These are phyloP conservation scores for Falcaria lacertinaria DNA, from an alignment of 2,888 invertebrate species.

Conservation along the genomic window DNA sequence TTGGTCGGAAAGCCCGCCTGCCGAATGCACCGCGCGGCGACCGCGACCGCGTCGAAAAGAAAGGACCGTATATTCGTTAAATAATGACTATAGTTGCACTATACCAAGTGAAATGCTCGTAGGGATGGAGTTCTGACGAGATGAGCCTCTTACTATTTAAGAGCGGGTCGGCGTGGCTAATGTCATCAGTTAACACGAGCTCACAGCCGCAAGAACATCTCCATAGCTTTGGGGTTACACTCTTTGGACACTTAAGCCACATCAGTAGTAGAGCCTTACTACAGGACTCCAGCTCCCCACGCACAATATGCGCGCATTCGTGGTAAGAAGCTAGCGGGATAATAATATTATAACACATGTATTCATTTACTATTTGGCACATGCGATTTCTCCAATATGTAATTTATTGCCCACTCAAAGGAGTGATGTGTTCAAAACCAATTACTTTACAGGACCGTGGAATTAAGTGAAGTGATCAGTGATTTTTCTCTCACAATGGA, in stretches of 20 bases:
- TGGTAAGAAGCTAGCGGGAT: constrained; percentile 66
- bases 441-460: constrained; percentile 31
- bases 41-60: constrained; percentile 68
- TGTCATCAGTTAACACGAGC: constrained; percentile 76
- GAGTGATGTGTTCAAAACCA: constrained; percentile 1
- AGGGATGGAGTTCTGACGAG: constrained; percentile 76
- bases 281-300: constrained; percentile 37
- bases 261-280: constrained; percentile 40
- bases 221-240: constrained; percentile 51
- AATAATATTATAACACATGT: constrained; percentile 17
- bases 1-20: constrained; percentile 56
- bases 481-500: constrained; percentile 22
- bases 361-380: constrained; percentile 48
- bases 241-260: constrained; percentile 30
- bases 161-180: constrained; percentile 71
- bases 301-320: constrained; percentile 71
- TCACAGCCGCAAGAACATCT: constrained; percentile 69
- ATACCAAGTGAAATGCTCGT: constrained; percentile 74
- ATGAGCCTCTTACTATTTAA: constrained; percentile 77
- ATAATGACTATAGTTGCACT: constrained; percentile 75
- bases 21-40: constrained; percentile 53
- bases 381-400: constrained; percentile 35
- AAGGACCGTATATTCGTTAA: constrained; percentile 73
- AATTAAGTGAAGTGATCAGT: constrained; percentile 58
- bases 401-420: not conserved